Base-by-base conservation (phyloP, 2,797 vertebrate species). In the Helarctos malayanus region DNA sequence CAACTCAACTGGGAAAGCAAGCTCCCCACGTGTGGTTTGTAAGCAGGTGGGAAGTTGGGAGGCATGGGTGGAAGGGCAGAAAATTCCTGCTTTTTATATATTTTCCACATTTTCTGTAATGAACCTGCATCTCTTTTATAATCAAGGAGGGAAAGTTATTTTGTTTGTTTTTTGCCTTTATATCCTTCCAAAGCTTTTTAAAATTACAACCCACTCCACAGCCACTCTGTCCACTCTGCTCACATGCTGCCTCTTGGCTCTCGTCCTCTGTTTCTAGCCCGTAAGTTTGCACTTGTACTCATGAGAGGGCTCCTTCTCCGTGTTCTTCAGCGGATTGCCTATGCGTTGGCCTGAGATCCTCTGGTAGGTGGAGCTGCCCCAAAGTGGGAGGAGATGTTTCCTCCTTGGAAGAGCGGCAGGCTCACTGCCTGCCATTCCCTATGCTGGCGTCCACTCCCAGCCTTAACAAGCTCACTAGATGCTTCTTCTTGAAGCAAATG, bases 71-170 rank as follows among this genome's bases (percentile, higher is more conserved):
- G 5, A 27, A 9, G 29, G 16, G 71, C 38, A 23, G 57, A 69
- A 73, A 87, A 41, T 25, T 3, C 57, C 61, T 41, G 59, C 45
- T 73, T 89, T 54, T 54, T 57, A 25, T 45, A 29, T 68, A 52
- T 85, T 87, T 83, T 61, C 35, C 29, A 45, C 38, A 35, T 79
- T 47, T 89, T 89, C 78, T 96, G 47, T 54, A 47, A 88, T 59
- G 82, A 93, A 71, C 45, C 54, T 73, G 49, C 25, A 47, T 19
- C 90, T 86, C 63, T 89, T 83, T 94, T 81, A 41, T 27, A 69
- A 76, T 65, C 27, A 56, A 80, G 5, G 76, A 83, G 56, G 3
- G 19, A 73, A 89, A 8, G 6, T 18, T 29, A 0, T 38, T 52
- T 52, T 4, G 29, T 52, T 41, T 75, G 8, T 13, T 52, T 65